A percentile compares a stretch with the other conserved stretches of the same genome.
These are phyloP conservation scores for Stegodyphus mimosarum DNA, from an alignment of 1,140 invertebrate species.

Conservation along the genomic window DNA sequence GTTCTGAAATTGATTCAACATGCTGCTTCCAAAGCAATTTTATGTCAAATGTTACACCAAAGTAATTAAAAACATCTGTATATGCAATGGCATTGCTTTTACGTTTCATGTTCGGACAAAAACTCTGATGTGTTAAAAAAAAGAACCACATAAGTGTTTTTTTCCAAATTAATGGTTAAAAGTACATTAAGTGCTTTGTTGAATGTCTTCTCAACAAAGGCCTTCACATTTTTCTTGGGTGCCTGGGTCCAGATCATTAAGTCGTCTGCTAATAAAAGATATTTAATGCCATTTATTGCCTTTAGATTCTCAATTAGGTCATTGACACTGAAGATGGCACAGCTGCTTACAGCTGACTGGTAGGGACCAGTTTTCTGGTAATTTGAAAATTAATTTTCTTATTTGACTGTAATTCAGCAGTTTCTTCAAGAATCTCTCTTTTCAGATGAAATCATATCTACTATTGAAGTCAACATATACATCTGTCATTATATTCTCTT, in stretches of 20 bases:
- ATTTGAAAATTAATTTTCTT: not conserved
- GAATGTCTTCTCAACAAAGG: not conserved
- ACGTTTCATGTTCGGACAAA: not conserved
- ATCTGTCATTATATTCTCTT: slow-evolving; percentile 1
- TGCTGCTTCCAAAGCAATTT: too few relatives aligned
- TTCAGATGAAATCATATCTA: slow-evolving; percentile 29
- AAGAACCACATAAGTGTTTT: not conserved
- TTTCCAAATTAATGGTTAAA: not conserved
- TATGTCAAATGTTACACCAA: too few relatives aligned
- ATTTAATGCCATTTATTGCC: not conserved
- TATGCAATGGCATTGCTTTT: too few relatives aligned
- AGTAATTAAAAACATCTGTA: too few relatives aligned
- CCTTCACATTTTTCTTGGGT: not conserved
- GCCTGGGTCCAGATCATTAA: not conserved
- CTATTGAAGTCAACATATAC: slow-evolving; percentile 16
- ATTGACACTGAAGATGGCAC: slow-evolving; percentile 13
- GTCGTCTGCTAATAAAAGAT: not conserved
- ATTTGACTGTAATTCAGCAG: not conserved
- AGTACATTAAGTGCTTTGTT: not conserved
- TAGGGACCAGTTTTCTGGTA: not conserved
- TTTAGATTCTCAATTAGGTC: not conserved
- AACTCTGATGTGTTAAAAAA: not conserved
- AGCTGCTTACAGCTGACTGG: not conserved
- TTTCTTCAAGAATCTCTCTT: not conserved
- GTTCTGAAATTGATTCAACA: too few relatives aligned